Percentiles rank a stretch among this genome's conserved stretches.
phyloP scores from a whole-genome alignment of 2,113 vertebrate species.

The Varanus salvator region DNA sequence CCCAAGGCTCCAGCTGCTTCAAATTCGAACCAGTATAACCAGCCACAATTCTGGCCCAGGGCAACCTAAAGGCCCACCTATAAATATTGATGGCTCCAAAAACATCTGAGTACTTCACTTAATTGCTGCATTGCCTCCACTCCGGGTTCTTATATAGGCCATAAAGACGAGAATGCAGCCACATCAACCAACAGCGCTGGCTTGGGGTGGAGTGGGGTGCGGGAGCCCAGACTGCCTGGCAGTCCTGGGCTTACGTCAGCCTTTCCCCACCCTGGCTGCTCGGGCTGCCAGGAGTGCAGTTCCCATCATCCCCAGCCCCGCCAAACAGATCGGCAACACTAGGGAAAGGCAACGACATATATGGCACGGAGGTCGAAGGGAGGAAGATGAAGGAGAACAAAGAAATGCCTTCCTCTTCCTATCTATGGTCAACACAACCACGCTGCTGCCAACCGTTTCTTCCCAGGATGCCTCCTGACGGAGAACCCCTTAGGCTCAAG shows the following conservation, averaged over 20 bases:
- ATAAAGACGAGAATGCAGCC: background rate
- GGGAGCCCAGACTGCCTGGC: background rate
- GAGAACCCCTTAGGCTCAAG: background rate
- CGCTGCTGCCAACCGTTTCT: slow-evolving; percentile 16
- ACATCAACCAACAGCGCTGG: background rate
- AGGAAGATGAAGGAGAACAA: background rate
- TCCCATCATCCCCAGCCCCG: too few species aligned
- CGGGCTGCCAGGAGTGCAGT: too few species aligned
- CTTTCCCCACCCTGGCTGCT: background rate
- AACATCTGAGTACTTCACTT: slow-evolving; percentile 1
- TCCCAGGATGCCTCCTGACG: fast-evolving
- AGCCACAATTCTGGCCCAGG: background rate
- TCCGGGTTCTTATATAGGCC: background rate
- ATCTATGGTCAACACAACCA: background rate
- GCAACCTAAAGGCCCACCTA: background rate
- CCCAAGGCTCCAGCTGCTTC: background rate
- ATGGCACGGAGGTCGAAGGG: background rate
- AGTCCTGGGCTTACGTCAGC: slow-evolving; percentile 34
- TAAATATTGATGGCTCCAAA: background rate
- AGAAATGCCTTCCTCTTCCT: background rate
- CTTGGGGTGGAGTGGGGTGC: too few species aligned
- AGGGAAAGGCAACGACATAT: background rate
- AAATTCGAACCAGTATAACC: background rate
- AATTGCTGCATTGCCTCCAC: slow-evolving; percentile 31
- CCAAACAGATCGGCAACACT: background rate